Conservation (phyloP, 2,113 vertebrate species). For the Crotalus horridus region DNA sequence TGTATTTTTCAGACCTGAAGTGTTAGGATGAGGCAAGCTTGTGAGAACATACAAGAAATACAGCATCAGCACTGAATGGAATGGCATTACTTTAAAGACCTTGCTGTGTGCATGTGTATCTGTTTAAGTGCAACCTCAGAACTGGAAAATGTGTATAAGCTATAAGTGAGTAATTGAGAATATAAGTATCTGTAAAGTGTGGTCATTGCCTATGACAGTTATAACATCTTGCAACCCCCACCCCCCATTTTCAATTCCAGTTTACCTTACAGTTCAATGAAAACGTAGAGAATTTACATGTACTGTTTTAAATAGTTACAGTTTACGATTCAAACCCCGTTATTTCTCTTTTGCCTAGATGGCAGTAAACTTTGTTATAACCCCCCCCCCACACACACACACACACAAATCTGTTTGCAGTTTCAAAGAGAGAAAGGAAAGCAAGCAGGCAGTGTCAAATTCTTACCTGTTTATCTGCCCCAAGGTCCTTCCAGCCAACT, state of each 20-base stretch:
- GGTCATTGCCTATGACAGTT: background rate
- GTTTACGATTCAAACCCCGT: background rate
- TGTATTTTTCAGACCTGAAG: background rate
- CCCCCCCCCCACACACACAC: no score
- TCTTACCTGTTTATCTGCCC: constrained; percentile 10
- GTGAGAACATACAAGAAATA: no score
- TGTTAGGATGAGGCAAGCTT: background rate
- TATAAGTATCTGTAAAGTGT: background rate
- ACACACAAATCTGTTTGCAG: background rate
- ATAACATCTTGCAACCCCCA: background rate
- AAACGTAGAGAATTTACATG: background rate
- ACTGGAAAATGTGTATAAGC: no score
- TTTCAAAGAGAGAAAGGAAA: background rate
- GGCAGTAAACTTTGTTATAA: background rate
- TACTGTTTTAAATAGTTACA: background rate
- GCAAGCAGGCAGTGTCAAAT: background rate
- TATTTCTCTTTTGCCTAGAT: background rate
- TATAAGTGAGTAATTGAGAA: background rate
- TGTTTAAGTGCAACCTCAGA: background rate
- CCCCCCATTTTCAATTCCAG: background rate
- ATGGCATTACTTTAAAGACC: background rate
- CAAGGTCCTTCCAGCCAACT: constrained; percentile 28
- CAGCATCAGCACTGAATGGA: no score
- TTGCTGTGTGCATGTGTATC: background rate
- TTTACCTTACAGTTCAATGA: background rate